Evolutionary conservation across 2,113 vertebrate genomes (phyloP), one percentile per base, ranked within the genome.

Genomic region (Microtus ochrogaster): DNA sequence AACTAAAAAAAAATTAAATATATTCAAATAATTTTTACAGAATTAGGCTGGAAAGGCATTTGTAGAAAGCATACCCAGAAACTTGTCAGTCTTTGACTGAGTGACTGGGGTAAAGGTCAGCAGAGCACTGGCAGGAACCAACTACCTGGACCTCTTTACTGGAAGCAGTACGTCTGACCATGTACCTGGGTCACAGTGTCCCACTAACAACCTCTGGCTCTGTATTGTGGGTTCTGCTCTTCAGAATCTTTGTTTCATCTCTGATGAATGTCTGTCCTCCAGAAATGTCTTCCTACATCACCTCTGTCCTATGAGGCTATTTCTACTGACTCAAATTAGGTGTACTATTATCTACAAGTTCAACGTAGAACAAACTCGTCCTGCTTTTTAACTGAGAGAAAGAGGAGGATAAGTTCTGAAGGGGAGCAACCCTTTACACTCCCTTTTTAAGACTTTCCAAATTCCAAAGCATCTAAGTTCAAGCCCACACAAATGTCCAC

Each of bases 161-260:
- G 39, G 4, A 22, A n/a, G 3, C 4, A 0, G 0, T 9, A 5
- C 2, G 19, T 0, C 44, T 41, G 22, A 33, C 16, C 39, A 33
- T 12, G 26, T 26, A 10, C 10, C 6, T 79, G 2, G 12, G 8
- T n/a, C 21, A 55, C 65, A 84, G 21, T 58, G 0, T n/a, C 26
- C 21, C 16, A 33, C 49, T 13, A 4, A 66, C 5, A 30, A 24
- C 36, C 36, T 5, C 24, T 30, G 10, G 2, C 14, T 19, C 21
- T 70, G 13, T 39, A 10, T n/a, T 30, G 7, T 6, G 19, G 14
- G 3, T 2, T 85, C 13, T 76, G 2, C 12, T 82, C 5, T 89
- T 22, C 22, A 52, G 4, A 24, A 44, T 36, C 3, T 3, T 76
- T 1, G 4, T 11, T 63, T 24, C 2, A 44, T 33, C 21, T 2